Base-by-base conservation (phyloP, 2,113 vertebrate genomes). In the Cervus canadensis region DNA sequence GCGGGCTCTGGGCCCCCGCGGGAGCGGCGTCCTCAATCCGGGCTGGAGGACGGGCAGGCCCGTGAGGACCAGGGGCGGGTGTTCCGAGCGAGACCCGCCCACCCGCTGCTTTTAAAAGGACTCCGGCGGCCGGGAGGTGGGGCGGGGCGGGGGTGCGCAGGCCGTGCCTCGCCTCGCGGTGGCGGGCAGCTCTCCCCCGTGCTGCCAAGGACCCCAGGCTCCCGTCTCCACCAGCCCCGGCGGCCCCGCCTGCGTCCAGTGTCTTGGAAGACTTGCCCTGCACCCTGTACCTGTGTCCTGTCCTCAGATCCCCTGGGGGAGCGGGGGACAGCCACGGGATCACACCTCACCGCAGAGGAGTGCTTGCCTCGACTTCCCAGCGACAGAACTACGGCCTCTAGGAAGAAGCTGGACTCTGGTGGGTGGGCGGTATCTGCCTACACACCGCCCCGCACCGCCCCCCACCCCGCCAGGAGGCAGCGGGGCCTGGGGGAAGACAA, bases 91-190 rank as follows among this genome's bases (percentile, higher is more conserved):
- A 43, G 30, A 43, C 19, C 25, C 2, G 8, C 28, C 14, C 16
- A 0, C 13, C 9, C 7, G 26, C 59, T 0, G 33, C 21, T 23
- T 30, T 45, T 33, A 6, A 30, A n/a, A 79, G 36, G 83, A 64
- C 1, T 13, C 12, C 2, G 1, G 17, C 6, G 0, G 33, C 1
- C 7, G 6, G 33, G 19, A 23, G 50, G 7, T 8, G 74, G 19
- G 40, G 40, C 15, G 45, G 78, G 16, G 56, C 52, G 36, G 36
- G 12, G 30, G 11, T 17, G 19, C 11, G 2, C 26, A 17, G 28
- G 79, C 36, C 0, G 2, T 2, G 36, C 30, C 25, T 11, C 12
- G 12, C 15, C 6, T 28, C 9, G 7, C n/a, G 1, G 28, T 1
- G 50, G 82, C 17, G 6, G 50, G 50, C 26, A 3, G 88, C 23